Percentiles rank a stretch among this genome's conserved stretches.
Evolutionary conservation across 2,797 vertebrate species (phyloP).

Genomic region (Calcarius lapponicus): DNA sequence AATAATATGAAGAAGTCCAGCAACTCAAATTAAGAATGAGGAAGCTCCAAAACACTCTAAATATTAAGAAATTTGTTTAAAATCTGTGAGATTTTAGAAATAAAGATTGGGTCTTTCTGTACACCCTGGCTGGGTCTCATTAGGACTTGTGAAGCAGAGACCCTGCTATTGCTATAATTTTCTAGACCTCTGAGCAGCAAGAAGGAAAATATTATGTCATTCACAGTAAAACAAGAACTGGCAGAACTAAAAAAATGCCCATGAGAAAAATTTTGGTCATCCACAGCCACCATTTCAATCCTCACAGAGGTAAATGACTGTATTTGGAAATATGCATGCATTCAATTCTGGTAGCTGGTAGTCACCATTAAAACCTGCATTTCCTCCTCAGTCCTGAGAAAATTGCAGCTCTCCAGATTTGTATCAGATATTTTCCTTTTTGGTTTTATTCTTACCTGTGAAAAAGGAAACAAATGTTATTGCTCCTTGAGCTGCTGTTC

Average conservation of each 20-base stretch:
- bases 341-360: background rate
- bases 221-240: background rate
- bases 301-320: background rate
- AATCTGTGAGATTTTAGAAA: background rate
- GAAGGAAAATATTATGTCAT: background rate
- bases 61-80: background rate
- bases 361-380: background rate
- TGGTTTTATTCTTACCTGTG: background rate
- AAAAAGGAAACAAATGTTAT: background rate
- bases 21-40: background rate
- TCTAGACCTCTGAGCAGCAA: background rate
- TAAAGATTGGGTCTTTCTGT: background rate
- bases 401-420: background rate
- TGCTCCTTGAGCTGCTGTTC: background rate
- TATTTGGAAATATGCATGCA: rapidly evolving
- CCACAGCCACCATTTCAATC: background rate
- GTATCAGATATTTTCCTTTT: background rate
- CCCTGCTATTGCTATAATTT: background rate
- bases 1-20: background rate
- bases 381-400: background rate
- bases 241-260: background rate
- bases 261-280: background rate
- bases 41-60: background rate
- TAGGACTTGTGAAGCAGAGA: background rate
- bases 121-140: background rate